Evolutionary conservation across 1,140 invertebrate species (phyloP), one percentile per base, ranked within the genome.

Genomic region (Propsilocerus akamusi): DNA sequence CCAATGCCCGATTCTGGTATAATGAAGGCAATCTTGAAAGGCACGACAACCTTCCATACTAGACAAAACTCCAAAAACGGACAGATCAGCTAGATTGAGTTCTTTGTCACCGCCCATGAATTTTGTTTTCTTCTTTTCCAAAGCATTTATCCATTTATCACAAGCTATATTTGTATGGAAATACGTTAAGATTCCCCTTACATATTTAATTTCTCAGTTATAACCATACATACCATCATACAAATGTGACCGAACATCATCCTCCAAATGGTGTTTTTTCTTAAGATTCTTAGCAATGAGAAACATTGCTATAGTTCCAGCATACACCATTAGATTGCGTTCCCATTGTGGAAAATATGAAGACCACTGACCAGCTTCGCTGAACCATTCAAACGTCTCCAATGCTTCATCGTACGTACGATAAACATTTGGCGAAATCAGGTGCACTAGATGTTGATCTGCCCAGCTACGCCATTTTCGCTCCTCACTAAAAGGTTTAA

Each of bases 391-490:
- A 62, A 97, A 97, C 0, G 92, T 83, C 63, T 92, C 77, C 17
- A 92, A 63, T 1, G 95, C 75, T 73, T 99, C 96, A 4, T 66
- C 62, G 4, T 72, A 64, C 0, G 86, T 91, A 51, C 91, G 75
- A 60, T 99, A 99, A 47, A 97, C 90, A 70, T 99, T 99, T 10
- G 96, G 96, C 4, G 95, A 97, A 34, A 99, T 70, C 0, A 81
- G 78, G 62, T 97, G 93, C 1, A 97, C 90, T 8, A 96, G 72
- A 46, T 83, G 78, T 47, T 80, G 74, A 66, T 99, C 96, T 0
- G 83, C 83, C 96, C 96, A 99, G 60, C 82, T 77, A 52, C 96
- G 72, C 94, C 94, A 98, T 61, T 92, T 82, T 48, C 88, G 74
- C 69, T 99, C 95, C 54, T 88, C 78, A 28, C 90, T 93, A 57